phyloP scores from a whole-genome alignment of 2,888 invertebrate species.

The Pseudoips prasinana region DNA sequence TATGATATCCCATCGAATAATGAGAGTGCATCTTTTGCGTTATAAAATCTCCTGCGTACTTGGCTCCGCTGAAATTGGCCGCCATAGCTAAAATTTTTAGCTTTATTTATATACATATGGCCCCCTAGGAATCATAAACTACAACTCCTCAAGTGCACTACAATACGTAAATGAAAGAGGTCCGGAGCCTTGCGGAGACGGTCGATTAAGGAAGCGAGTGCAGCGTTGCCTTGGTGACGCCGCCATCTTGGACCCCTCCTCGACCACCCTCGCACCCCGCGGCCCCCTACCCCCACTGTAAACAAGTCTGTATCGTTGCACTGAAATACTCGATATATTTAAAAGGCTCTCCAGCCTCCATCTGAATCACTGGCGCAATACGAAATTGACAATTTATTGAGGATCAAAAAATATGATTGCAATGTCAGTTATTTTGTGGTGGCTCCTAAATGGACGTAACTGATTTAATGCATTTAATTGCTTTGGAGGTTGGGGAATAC shows the following conservation, averaged over 20 bases:
- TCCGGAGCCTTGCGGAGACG: slow-evolving; percentile 65
- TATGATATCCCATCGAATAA: no score
- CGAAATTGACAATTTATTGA: slow-evolving; percentile 64
- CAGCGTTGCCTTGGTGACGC: slow-evolving; percentile 77
- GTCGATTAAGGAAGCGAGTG: slow-evolving; percentile 82
- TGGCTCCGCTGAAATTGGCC: no score
- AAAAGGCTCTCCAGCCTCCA: slow-evolving; percentile 63
- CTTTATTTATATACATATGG: no score
- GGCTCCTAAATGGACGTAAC: no score
- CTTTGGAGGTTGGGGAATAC: no score
- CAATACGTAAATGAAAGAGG: slow-evolving; percentile 71
- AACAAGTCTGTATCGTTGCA: slow-evolving; percentile 79
- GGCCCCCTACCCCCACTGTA: slow-evolving; percentile 59
- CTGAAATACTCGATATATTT: slow-evolving; percentile 80
- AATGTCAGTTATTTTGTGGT: slow-evolving; percentile 33
- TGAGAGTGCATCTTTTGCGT: no score
- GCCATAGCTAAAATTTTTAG: no score
- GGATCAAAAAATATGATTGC: slow-evolving; percentile 53
- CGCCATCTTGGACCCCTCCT: slow-evolving; percentile 72
- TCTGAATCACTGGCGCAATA: slow-evolving; percentile 54
- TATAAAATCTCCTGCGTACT: no score
- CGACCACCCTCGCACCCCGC: slow-evolving; percentile 31
- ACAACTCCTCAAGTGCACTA: slow-evolving; percentile 66
- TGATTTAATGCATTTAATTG: no score
- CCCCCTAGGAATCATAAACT: slow-evolving; percentile 44